A percentile compares a stretch with the other conserved stretches of the same genome.
phyloP scores from a whole-genome alignment of 2,797 vertebrate species.

The Parauchenoglanis punctatus region DNA sequence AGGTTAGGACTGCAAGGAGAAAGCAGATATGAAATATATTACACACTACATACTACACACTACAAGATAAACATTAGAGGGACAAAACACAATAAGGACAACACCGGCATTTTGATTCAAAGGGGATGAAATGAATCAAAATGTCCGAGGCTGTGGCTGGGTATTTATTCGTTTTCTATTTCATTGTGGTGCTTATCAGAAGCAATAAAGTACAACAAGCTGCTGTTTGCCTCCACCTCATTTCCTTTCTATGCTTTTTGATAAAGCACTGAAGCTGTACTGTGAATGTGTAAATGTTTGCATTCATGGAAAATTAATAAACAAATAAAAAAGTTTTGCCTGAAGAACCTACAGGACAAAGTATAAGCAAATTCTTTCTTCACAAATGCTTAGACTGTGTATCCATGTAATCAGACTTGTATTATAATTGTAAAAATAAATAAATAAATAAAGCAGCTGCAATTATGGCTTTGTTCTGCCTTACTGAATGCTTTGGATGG shows the following conservation, averaged over 20 bases:
- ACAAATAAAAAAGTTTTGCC: constrained; percentile 4
- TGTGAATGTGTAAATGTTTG: constrained; percentile 26
- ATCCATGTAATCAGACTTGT: not conserved
- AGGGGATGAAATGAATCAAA: constrained; percentile 16
- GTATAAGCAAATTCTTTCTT: not conserved
- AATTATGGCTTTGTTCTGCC: not conserved
- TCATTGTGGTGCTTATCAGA: constrained; percentile 41
- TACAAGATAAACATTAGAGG: constrained; percentile 26
- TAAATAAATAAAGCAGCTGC: not conserved
- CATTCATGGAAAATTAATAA: constrained; percentile 11
- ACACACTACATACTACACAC: not conserved
- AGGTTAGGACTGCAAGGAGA: not conserved
- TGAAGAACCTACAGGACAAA: not conserved
- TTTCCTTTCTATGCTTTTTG: constrained; percentile 23
- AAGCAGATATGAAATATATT: constrained; percentile 18
- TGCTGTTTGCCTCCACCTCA: constrained; percentile 23
- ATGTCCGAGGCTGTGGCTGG: not conserved
- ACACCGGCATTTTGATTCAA: constrained; percentile 28
- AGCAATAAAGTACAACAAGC: constrained; percentile 41
- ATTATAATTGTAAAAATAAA: not conserved
- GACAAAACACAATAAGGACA: not conserved
- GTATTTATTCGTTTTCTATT: constrained; percentile 21
- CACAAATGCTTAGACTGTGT: not conserved
- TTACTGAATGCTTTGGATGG: not conserved
- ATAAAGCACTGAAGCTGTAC: constrained; percentile 33